Base-by-base conservation (phyloP, 1,140 invertebrate genomes). In the Calliopsis andreniformis region DNA sequence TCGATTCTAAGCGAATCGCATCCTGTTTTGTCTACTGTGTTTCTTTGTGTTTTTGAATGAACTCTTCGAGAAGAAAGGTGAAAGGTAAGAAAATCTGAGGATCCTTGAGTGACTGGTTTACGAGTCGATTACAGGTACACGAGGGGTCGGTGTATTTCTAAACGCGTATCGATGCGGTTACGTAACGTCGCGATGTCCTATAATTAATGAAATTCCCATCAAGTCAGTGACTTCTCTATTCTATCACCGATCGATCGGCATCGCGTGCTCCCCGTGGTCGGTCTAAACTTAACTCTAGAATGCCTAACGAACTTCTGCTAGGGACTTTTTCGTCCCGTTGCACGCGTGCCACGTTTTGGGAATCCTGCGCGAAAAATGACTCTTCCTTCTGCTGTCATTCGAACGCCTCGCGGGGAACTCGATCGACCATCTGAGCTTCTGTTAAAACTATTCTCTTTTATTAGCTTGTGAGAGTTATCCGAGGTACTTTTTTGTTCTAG, bases 141-240 rank as follows among this genome's bases (percentile, higher is more conserved):
- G 20, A 5, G 35, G 6, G 12, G 25, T 18, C 35, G 25, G 39
- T 18, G 35, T 77, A 77, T 77, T 77, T 77, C 63, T 77, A 71
- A 63, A 69, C 56, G 42, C 35, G 28, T 70, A 71, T 77, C 67
- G 67, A 61, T 6, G n/a, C 32, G 25, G 49, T 77, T 77, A 56
- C 58, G 67, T 25, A 77, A 77, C 67, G 23, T 5, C 30, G 35
- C 67, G 75, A 62, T 67, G 75, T 62, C 49, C 67, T 61, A 62
- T 71, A 71, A 77, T 77, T 77, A 77, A 77, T 77, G 67, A 71
- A 76, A 77, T 77, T 77, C 67, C 69, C 67, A 61, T 62, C 51
- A 67, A 63, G 75, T 77, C 75, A 71, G 39, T 56, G 75, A 77
- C 75, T 70, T 59, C 67, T 59, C 62, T 30, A 42, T 59, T 42